Evolutionary conservation across 2,113 vertebrate species (phyloP).

Genomic region (Bambusicola thoracicus): DNA sequence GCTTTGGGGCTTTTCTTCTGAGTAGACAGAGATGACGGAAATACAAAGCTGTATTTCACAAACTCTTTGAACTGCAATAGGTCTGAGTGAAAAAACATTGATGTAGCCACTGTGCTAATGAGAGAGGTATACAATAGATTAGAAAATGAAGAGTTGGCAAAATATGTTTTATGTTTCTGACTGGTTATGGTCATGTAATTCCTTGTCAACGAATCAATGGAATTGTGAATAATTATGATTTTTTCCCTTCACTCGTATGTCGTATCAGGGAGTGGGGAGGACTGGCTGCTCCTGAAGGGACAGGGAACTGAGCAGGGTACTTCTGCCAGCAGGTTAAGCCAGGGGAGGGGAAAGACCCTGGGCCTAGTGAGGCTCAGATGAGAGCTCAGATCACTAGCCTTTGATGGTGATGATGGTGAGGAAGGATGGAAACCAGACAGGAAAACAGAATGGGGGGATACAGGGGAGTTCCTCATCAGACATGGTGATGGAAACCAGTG

Average conservation of each 20-base stretch:
- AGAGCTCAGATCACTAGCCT: background rate
- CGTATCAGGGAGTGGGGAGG: background rate
- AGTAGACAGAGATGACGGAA: background rate
- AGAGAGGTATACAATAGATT: background rate
- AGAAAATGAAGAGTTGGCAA: background rate
- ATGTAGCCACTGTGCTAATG: fast-evolving
- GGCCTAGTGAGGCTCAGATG: background rate
- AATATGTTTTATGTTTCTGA: fast-evolving
- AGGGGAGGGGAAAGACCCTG: fast-evolving
- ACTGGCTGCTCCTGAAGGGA: background rate
- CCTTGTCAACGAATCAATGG: background rate
- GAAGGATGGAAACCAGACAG: background rate
- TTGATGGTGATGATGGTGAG: too few relatives aligned
- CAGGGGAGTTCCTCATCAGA: background rate
- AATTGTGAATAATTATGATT: background rate
- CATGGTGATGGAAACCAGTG: fast-evolving
- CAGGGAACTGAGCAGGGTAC: background rate
- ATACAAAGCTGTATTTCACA: background rate
- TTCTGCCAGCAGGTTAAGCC: background rate
- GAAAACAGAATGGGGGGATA: too few relatives aligned
- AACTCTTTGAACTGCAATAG: fast-evolving
- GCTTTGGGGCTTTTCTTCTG: background rate
- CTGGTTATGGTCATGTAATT: background rate
- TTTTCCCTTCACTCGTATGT: background rate
- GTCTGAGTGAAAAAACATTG: background rate